These are phyloP conservation scores for Gymnosoma rotundatum DNA, from an alignment of 2,888 invertebrate genomes.

Conservation along the genomic window DNA sequence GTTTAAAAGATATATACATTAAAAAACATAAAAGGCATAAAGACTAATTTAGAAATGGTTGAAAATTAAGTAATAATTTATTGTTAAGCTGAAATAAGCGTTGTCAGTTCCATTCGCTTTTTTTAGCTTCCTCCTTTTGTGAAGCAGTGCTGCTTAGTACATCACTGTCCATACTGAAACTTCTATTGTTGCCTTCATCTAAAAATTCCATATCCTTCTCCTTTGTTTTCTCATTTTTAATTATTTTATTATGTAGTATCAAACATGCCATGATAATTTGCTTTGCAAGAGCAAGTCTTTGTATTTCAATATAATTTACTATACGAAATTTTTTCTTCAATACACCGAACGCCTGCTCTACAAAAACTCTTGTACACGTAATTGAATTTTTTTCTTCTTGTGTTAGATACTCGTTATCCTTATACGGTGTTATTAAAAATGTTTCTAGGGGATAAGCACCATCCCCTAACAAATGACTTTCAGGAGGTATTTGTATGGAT, in stretches of 20 bases:
- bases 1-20: no score
- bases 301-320: neutral
- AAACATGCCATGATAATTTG: neutral
- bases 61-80: neutral
- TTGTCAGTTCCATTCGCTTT: conserved; percentile 8
- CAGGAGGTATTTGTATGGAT: no score
- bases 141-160: neutral
- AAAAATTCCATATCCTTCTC: neutral
- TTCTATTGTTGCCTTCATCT: conserved; percentile 3
- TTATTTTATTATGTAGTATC: neutral
- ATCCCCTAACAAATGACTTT: no score
- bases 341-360: neutral
- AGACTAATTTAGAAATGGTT: neutral
- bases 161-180: neutral
- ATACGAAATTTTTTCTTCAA: neutral
- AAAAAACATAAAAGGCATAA: neutral
- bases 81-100: conserved; percentile 9
- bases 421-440: no score
- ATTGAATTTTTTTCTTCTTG: neutral
- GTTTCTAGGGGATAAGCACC: no score
- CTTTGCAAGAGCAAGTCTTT: neutral
- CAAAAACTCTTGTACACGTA: neutral
- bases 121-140: conserved; percentile 14
- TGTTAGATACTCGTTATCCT: no score
- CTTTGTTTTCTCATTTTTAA: neutral